Evolutionary conservation across 2,888 invertebrate species (phyloP).

Genomic region (Hymenopus coronatus): DNA sequence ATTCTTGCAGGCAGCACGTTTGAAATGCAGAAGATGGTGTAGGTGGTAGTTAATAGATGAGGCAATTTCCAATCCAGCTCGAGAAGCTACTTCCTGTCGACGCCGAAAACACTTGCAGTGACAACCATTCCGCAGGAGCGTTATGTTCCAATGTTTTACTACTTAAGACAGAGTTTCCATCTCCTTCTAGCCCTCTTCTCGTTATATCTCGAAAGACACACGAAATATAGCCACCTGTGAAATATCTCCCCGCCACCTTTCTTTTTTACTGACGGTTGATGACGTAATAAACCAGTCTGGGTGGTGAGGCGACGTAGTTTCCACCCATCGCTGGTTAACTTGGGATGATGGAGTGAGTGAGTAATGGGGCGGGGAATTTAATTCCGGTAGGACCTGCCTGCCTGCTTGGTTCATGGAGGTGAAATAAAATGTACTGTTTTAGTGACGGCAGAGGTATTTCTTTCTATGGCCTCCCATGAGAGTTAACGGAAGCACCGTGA

Average conservation of each 20-base stretch:
- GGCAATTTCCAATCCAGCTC: background rate
- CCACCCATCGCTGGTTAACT: background rate
- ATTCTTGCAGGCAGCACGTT: background rate
- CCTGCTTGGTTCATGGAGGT: no score
- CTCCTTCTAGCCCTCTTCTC: background rate
- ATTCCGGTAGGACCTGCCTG: background rate
- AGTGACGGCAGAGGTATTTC: background rate
- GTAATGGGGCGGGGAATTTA: background rate
- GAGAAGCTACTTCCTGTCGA: background rate
- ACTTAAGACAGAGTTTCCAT: background rate
- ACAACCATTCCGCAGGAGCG: constrained; percentile 3
- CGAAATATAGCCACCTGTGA: constrained; percentile 15
- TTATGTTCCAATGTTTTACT: background rate
- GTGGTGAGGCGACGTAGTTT: background rate
- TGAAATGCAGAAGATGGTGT: background rate
- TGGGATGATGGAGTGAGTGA: constrained; percentile 10
- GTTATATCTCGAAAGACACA: background rate
- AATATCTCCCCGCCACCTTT: background rate
- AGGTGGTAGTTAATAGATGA: constrained; percentile 10
- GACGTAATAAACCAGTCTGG: constrained; percentile 11
- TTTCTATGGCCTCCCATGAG: background rate
- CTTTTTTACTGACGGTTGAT: constrained; percentile 12
- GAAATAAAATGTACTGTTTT: background rate
- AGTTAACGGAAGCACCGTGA: background rate
- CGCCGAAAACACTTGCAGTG: background rate